Base-by-base conservation (phyloP, 2,113 vertebrate genomes). In the Tragelaphus strepsiceros region DNA sequence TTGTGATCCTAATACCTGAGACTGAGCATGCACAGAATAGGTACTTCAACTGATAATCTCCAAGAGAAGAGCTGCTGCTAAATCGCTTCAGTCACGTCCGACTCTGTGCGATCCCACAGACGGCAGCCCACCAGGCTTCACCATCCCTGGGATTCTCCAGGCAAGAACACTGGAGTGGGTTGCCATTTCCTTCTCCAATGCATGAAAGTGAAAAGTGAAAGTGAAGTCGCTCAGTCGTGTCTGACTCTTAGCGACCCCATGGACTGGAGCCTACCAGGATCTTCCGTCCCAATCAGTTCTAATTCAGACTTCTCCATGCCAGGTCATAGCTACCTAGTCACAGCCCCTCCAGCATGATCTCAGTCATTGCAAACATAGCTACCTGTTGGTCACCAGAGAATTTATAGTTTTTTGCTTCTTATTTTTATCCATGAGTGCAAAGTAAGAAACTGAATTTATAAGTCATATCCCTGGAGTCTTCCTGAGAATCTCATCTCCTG, bases 401-500 rank as follows among this genome's bases (percentile, higher is more conserved):
- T 35, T 87, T 35, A 46, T 21, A 35, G 6, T 22, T 87, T 26
- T 64, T 96, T 19, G 46, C 15, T 59, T 86, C 32, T 86, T n/a
- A 51, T 88, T 91, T 91, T 95, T 56, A 89, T 86, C 32, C 39
- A 53, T 24, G 16, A 87, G 32, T 51, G 19, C 6, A 61, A 91
- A 91, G 71, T 61, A 91, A 77, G 14, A 84, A 91, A 90, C 32
- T 87, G 22, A 87, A 86, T 87, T 83, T 5, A 56, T 54, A 61
- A 83, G 26, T n/a, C 80, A 74, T 22, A 82, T 92, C 26, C 30
- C 64, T 67, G 54, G 35, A 92, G 84, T 54, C 46, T 85, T 67
- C 35, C 21, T 58, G 17, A 96, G 64, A 97, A 95, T 95, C 17
- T 93, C 28, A 97, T 96, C 96, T 87, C 46, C 82, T 86, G 22